Evolutionary conservation across 2,888 invertebrate species (phyloP), one percentile per base, ranked within the genome.

Genomic region (Lasioglossum vierecki): DNA sequence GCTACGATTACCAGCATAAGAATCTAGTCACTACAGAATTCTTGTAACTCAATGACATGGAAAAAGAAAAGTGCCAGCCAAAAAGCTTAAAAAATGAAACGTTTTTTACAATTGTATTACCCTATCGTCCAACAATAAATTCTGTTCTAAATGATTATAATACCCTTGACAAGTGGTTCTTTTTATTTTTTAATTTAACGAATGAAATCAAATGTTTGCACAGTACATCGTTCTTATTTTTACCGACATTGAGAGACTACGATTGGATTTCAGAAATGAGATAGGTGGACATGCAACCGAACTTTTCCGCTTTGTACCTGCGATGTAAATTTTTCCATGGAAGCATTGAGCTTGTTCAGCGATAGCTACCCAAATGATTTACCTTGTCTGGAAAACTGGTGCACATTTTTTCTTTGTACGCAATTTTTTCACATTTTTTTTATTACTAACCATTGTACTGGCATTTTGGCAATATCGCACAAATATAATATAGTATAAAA

Each of bases 401-500:
- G 91, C 91, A 92, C 91, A 93, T 91, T 92, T 91, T 88, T 92
- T 91, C 88, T 90, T 91, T 89, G 88, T 90, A 91, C 66, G 88
- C 88, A 87, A 88, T 82, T 88, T 89, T 93, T 91, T 90, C 85
- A 86, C 83, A 83, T 88, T 89, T 88, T 91, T 66, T 91, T 91
- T 88, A 92, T 91, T 89, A 89, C 91, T 92, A 91, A 91, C 90
- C 88, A 91, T 92, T 92, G 92, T 92, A 93, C 92, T 90, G 89
- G 90, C 89, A 92, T 93, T 93, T 88, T 92, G 92, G 91, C 92
- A 92, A 92, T 92, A 92, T 92, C 91, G 91, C 93, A 93, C 91
- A 93, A 93, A 94, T 92, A 93, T 92, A 93, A 87, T 88, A 89
- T 92, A 89, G 83, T 91, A 88, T 80, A 82, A 84, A 87, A 78